These are phyloP conservation scores for Ennomos quercinarius DNA, from an alignment of 2,888 invertebrate genomes.

Conservation along the genomic window DNA sequence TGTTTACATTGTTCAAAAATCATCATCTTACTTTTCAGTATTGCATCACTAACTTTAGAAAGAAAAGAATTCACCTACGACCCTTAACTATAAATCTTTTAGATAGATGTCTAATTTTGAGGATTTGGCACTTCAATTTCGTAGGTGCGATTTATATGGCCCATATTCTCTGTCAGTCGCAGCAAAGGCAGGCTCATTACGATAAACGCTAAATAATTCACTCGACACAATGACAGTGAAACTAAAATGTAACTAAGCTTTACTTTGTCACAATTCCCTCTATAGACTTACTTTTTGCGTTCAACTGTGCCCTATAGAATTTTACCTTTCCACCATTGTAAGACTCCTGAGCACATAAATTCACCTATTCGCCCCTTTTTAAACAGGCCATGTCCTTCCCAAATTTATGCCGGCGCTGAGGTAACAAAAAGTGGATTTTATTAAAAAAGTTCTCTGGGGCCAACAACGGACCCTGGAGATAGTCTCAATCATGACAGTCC, in stretches of 20 bases:
- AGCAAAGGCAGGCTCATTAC: not conserved
- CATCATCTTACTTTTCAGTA: too few relatives aligned
- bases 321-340: conserved; percentile 29
- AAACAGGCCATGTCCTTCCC: conserved; percentile 59
- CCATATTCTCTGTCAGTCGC: not conserved
- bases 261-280: too few relatives aligned
- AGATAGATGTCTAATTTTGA: too few relatives aligned
- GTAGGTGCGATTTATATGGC: not conserved
- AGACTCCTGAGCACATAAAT: conserved; percentile 53
- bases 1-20: too few relatives aligned
- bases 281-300: conserved; percentile 9
- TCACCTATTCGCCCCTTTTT: conserved; percentile 63
- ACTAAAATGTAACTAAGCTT: too few relatives aligned
- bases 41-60: too few relatives aligned
- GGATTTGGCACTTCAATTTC: too few relatives aligned
- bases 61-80: too few relatives aligned
- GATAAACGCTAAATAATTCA: too few relatives aligned
- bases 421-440: conserved; percentile 66
- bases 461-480: conserved; percentile 35
- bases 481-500: conserved; percentile 27
- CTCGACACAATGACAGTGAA: too few relatives aligned
- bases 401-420: conserved; percentile 66
- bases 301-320: conserved; percentile 21
- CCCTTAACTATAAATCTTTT: too few relatives aligned
- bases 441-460: conserved; percentile 72